A percentile compares a stretch with the other conserved stretches of the same genome.
phyloP scores from a whole-genome alignment of 2,113 vertebrate genomes.

The Peromyscus leucopus region DNA sequence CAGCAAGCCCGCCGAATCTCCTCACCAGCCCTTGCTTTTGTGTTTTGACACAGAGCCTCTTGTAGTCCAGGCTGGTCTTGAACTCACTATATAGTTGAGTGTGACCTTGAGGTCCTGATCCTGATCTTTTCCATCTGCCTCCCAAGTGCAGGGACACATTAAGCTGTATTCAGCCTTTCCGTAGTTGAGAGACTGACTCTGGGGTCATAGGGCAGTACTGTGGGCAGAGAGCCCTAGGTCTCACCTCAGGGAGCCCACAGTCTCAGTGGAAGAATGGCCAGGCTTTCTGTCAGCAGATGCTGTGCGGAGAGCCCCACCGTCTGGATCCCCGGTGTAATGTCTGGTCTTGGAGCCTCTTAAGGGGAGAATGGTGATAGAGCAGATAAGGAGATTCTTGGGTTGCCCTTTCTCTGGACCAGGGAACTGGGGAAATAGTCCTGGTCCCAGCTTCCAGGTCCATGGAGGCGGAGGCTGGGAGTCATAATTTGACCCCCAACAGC shows the following conservation, averaged over 20 bases:
- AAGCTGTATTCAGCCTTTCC: not conserved
- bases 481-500: not conserved
- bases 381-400: not conserved
- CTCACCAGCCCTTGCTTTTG: not conserved
- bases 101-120: not conserved
- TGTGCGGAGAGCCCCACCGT: not conserved
- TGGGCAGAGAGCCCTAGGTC: not conserved
- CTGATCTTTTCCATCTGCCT: not conserved
- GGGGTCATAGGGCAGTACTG: not conserved
- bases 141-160: not conserved
- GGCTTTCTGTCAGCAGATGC: not conserved
- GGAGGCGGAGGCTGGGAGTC: not conserved
- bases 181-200: not conserved
- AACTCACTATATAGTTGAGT: not conserved
- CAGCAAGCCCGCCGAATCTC: not conserved
- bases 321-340: not conserved
- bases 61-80: not conserved
- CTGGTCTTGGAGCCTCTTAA: not conserved
- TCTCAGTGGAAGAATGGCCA: not conserved
- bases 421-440: not conserved
- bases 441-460: not conserved
- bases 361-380: not conserved
- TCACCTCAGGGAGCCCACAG: not conserved
- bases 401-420: not conserved
- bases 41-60: not conserved